A percentile compares a stretch with the other conserved stretches of the same genome.
phyloP scores from a whole-genome alignment of 2,113 vertebrate genomes.

The Puffinus mauretanicus region DNA sequence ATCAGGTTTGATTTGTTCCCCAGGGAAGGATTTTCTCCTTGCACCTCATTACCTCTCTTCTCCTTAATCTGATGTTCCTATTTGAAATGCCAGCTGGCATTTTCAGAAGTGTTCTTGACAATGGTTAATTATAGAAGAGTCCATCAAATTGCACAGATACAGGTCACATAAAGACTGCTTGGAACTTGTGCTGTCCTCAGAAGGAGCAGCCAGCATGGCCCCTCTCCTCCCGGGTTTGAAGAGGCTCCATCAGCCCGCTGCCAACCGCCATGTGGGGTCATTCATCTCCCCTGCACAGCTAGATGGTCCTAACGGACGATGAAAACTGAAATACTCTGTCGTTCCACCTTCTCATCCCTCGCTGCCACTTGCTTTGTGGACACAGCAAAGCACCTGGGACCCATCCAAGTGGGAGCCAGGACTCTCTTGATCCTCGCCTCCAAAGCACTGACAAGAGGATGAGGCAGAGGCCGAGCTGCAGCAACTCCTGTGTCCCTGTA shows the following conservation, averaged over 20 bases:
- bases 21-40: slow-evolving; percentile 57
- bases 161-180: not conserved
- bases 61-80: slow-evolving; percentile 45
- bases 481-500: not conserved
- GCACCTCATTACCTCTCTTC: slow-evolving; percentile 59
- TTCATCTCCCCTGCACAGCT: not conserved
- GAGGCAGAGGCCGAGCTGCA: not conserved
- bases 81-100: not conserved
- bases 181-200: not conserved
- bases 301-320: not conserved
- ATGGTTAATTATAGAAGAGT: slow-evolving; percentile 47
- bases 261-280: not conserved
- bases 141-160: not conserved
- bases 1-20: slow-evolving; percentile 52
- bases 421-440: not conserved
- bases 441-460: not conserved
- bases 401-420: not conserved
- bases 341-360: not conserved
- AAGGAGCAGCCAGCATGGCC: not conserved
- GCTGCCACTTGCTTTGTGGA: not conserved
- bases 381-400: not conserved
- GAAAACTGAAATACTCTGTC: not conserved
- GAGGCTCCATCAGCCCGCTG: not conserved
- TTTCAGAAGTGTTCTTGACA: slow-evolving; percentile 52
- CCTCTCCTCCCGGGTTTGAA: not conserved